Evolutionary conservation across 2,888 invertebrate genomes (phyloP).

Genomic region (Unio delphinus): DNA sequence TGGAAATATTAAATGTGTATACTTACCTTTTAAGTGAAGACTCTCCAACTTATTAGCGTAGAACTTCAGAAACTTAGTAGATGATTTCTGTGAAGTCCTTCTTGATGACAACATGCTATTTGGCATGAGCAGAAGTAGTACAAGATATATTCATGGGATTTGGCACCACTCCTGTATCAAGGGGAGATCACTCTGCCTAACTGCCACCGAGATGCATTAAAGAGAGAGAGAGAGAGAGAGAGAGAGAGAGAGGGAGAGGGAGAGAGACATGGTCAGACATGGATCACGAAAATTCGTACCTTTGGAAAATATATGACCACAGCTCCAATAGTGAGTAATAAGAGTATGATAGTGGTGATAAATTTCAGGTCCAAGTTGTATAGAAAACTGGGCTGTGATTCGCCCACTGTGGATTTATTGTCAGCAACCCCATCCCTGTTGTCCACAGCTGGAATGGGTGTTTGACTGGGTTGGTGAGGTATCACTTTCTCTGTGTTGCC

Average conservation of each 20-base stretch:
- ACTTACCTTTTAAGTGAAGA: too few relatives aligned
- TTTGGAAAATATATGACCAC: slow-evolving; percentile 52
- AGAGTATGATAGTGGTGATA: slow-evolving; percentile 46
- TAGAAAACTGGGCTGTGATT: slow-evolving; percentile 29
- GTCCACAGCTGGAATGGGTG: neutral
- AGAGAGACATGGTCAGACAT: neutral
- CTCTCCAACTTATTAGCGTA: too few relatives aligned
- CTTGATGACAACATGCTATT: too few relatives aligned
- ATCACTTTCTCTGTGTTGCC: slow-evolving; percentile 36
- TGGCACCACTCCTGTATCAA: too few relatives aligned
- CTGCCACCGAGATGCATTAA: too few relatives aligned
- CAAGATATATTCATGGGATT: too few relatives aligned
- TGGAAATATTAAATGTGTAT: too few relatives aligned
- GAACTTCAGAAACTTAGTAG: too few relatives aligned
- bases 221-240: too few relatives aligned
- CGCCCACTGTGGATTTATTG: neutral
- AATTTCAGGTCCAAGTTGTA: slow-evolving; percentile 54
- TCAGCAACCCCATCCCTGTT: slow-evolving; percentile 1
- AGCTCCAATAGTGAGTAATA: slow-evolving; percentile 47
- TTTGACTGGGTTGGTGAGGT: slow-evolving; percentile 3
- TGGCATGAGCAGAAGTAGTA: too few relatives aligned
- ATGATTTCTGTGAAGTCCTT: too few relatives aligned
- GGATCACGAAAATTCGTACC: slow-evolving; percentile 41
- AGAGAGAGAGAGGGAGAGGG: neutral
- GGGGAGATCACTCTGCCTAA: too few relatives aligned